Base-by-base conservation (phyloP, 2,888 invertebrate genomes). In the Papilio demoleus region DNA sequence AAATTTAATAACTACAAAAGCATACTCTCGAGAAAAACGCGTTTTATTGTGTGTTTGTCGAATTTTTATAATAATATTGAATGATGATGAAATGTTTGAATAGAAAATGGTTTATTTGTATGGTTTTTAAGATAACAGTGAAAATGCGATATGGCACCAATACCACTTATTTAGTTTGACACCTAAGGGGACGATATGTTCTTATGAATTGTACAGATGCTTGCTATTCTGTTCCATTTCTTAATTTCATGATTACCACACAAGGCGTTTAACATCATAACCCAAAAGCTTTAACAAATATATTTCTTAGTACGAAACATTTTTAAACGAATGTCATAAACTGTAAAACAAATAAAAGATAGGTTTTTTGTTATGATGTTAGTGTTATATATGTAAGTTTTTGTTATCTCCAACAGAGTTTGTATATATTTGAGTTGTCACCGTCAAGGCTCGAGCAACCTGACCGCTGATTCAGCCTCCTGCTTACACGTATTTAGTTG, bases 401-500 rank as follows among this genome's bases (percentile, higher is more conserved):
- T 17, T 19, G 17, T 59, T 59, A 56, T 56, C 22, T 24, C 24
- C n/a, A n/a, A n/a, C 12, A 40, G 38, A 61, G 11, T 61, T 61
- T 42, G 27, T 36, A n/a, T n/a, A 62, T 34, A 50, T 58, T 56
- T 65, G 42, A 42, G 56, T 65, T 56, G 53, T 42, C 17, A 56
- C 27, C 64, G 50, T 47, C 45, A 53, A 71, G 70, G 64, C 67
- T 56, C 67, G 68, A 71, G 71, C 67, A 67, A 64, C 65, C 70
- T 73, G 72, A 74, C 74, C 76, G 78, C 76, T 81, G 78, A 82
- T 77, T 83, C 78, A 81, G 77, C 73, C 74, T 77, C 73, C 74
- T 75, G 75, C 76, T 78, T 79, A 77, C 62, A 34, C 78, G 77
- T 80, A 82, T 82, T 83, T 78, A 77, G 79, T 75, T 78, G 76